Base-by-base conservation (phyloP, 2,888 invertebrate genomes). In the Phania funesta region DNA sequence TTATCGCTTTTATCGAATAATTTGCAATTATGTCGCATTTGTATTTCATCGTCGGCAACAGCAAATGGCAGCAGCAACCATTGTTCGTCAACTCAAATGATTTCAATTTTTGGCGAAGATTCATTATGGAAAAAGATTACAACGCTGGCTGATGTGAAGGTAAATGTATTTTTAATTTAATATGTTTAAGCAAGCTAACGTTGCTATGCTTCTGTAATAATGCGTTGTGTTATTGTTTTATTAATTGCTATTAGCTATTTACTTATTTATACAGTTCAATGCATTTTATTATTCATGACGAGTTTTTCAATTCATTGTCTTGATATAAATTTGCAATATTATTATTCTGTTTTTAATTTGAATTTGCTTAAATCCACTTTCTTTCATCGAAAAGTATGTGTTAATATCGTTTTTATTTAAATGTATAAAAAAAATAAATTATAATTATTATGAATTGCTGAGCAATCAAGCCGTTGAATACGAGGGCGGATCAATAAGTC, bases 101-200 rank as follows among this genome's bases (percentile, higher is more conserved):
- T 91, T 83, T 89, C 91, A 84, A 91, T 90, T 84, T 90, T 91
- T 83, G 90, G 91, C 80, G 90, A 91, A 87, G 91, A 90, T 84
- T 88, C 87, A 41, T 83, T 90, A 54, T 90, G 90, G 90, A 87
- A 88, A 84, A 91, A 91, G 87, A 90, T 90, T 73, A 89, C 88
- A 84, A 88, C 88, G 80, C 85, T 90, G 85, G 90, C 90, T 70
- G 88, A 90, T 87, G 90, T 90, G 64, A 87, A 91, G 89, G 90
- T 91, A 86, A 83, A 50, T 60, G 24, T 26, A 52, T 62, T 41
- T 29, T 20, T 62, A 18, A 18, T 32, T 58, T 7, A 5, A 11
- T 35, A 48, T 22, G 32, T 9, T 9, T 9, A 9, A 11, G 35
- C 7, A 35, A 35, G 13, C 9, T 35, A n/a, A 35, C 11, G 3